phyloP scores from a whole-genome alignment of 2,113 vertebrate species.

The Deroptyus accipitrinus region DNA sequence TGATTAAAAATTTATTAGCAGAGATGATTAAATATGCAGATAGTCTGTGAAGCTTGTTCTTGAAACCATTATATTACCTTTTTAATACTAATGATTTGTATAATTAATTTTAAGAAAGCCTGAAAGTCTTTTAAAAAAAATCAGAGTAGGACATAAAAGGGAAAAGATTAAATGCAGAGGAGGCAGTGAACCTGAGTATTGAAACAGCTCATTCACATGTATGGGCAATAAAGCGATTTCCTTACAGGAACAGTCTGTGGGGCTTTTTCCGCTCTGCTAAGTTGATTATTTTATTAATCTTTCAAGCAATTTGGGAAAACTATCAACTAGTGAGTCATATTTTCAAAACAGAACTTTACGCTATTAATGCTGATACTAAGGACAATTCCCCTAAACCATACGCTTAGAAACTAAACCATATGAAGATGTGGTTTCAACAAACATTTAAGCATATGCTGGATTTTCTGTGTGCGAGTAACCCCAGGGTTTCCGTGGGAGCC shows the following conservation, averaged over 20 bases:
- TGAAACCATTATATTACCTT: slow-evolving; percentile 83
- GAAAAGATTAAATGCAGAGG: slow-evolving; percentile 68
- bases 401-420: neutral
- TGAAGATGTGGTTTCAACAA: neutral
- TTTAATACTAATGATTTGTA: slow-evolving; percentile 85
- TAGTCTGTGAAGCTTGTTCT: slow-evolving; percentile 81
- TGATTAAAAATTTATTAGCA: slow-evolving; percentile 85
- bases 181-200: slow-evolving; percentile 52
- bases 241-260: slow-evolving; percentile 45
- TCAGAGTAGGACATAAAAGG: slow-evolving; percentile 66
- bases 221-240: slow-evolving; percentile 42
- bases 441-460: neutral
- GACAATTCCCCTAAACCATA: neutral
- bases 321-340: neutral
- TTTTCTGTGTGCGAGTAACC: accelerated
- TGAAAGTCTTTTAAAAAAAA: slow-evolving; percentile 71
- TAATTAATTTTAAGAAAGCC: slow-evolving; percentile 81
- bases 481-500: accelerated
- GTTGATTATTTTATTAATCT: slow-evolving; percentile 52
- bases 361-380: neutral
- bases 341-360: slow-evolving; percentile 20
- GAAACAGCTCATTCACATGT: slow-evolving; percentile 43
- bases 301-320: slow-evolving; percentile 50
- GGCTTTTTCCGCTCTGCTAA: neutral
- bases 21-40: slow-evolving; percentile 85